Conservation (phyloP, 2,113 vertebrate genomes). For the Fregetta grallaria region DNA sequence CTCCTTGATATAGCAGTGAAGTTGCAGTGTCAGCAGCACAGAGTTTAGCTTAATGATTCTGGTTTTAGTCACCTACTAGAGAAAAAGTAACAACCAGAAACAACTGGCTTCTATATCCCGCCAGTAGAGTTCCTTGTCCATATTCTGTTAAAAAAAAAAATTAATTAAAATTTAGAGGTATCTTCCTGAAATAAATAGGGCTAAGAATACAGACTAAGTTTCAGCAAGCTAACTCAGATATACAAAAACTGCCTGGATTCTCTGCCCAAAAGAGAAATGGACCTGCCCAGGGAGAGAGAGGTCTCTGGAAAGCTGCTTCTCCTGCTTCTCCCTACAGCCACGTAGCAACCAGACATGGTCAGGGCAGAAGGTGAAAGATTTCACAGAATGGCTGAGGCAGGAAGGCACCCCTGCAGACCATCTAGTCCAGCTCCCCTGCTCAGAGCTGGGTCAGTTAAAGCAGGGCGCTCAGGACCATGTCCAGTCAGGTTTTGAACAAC, state of each 20-base stretch:
- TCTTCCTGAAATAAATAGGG: neutral
- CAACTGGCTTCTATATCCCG: neutral
- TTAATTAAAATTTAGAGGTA: neutral
- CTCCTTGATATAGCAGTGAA: neutral
- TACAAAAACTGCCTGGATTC: neutral
- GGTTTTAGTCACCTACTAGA: neutral
- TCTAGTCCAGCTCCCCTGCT: neutral
- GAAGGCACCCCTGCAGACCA: neutral
- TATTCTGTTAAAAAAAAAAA: neutral
- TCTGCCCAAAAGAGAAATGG: neutral
- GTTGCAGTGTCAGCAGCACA: neutral
- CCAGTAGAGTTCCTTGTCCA: neutral
- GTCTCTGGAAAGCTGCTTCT: neutral
- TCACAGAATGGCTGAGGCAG: neutral
- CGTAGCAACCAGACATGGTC: fast-evolving
- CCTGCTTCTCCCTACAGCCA: neutral
- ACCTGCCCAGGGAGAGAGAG: neutral
- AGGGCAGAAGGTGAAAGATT: neutral
- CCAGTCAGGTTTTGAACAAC: neutral
- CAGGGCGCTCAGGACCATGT: neutral
- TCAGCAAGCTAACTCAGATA: neutral
- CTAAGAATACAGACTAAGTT: neutral
- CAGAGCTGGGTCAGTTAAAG: neutral
- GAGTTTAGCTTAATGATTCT: neutral
- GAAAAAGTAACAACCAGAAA: neutral